Base-by-base conservation (phyloP, 2,888 invertebrate genomes). In the Coronaproctus castanopsis region DNA sequence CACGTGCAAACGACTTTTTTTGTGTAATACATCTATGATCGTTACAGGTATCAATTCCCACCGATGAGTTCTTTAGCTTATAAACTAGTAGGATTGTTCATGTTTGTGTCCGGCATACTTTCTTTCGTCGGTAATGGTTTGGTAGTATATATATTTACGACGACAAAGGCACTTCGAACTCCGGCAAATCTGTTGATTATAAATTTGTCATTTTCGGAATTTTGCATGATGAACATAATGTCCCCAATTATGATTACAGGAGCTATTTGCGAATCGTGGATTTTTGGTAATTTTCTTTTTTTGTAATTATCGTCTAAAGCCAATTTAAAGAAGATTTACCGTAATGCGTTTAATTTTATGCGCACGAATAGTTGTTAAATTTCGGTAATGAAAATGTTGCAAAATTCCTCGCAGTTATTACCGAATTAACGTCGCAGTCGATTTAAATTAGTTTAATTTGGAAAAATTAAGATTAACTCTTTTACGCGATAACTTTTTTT, bases 181-280 rank as follows among this genome's bases (percentile, higher is more conserved):
- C 92, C 92, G 55, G 89, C 92, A 64, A 93, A 93, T 72, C 77
- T 93, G 67, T 77, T 92, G 66, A 85, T 93, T 61, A 83, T 92
- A 62, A 93, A 93, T 74, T 77, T 93, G 69, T 92, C 92, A 48
- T 82, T 93, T 71, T 88, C 89, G 59, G 90, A 91, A 71, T 87
- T 91, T 70, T 77, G 83, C 64, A 90, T 91, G 85, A 90, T 91
- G 89, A 75, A 82, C 67, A 73, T 75, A 66, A 86, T 86, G 86
- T 79, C 84, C 67, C 85, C 86, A 56, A 77, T 87, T 64, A 87
- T 88, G 82, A 81, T 87, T 57, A 36, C 14, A 36, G 36, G 36
- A 14, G 36, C 36, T 36, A 36, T 36, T 36, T 36, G 14, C 36
- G 36, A 36, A 14, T 36, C 36, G 36, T 36, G 36, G 36, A 36